These are phyloP conservation scores for Scaptomyza graminum DNA, from an alignment of 1,140 invertebrate genomes.

Conservation along the genomic window DNA sequence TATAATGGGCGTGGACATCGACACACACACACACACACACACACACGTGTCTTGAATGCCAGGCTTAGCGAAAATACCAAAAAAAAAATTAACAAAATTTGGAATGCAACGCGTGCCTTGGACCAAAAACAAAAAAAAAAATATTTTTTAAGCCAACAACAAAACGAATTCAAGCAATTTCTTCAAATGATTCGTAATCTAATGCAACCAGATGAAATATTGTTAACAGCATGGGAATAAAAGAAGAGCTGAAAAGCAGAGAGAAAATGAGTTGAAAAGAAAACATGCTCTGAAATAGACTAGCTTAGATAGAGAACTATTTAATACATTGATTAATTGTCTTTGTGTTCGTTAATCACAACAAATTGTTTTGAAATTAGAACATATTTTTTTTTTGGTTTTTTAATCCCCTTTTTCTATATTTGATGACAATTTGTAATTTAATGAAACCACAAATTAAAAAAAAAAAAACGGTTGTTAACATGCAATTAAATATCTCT, in stretches of 20 bases:
- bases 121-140: slow-evolving; percentile 1
- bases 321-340: not conserved
- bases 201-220: slow-evolving; percentile 11
- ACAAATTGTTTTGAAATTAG: no score
- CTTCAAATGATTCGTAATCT: slow-evolving; percentile 24
- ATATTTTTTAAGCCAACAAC: slow-evolving; percentile 9
- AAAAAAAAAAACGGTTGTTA: no score
- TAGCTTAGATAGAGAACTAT: not conserved
- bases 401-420: no score
- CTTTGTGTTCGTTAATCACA: no score
- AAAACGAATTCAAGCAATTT: slow-evolving; percentile 35
- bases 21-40: not conserved
- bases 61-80: not conserved
- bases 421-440: no score
- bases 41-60: not conserved
- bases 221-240: not conserved
- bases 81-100: not conserved
- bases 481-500: no score
- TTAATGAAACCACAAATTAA: no score
- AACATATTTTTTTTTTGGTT: no score
- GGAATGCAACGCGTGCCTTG: slow-evolving; percentile 2
- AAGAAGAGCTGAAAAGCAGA: not conserved
- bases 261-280: not conserved
- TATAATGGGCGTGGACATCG: slow-evolving; percentile 8
- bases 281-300: not conserved